These are phyloP conservation scores for Trogon melanurus DNA, from an alignment of 2,113 vertebrate genomes.

Conservation along the genomic window DNA sequence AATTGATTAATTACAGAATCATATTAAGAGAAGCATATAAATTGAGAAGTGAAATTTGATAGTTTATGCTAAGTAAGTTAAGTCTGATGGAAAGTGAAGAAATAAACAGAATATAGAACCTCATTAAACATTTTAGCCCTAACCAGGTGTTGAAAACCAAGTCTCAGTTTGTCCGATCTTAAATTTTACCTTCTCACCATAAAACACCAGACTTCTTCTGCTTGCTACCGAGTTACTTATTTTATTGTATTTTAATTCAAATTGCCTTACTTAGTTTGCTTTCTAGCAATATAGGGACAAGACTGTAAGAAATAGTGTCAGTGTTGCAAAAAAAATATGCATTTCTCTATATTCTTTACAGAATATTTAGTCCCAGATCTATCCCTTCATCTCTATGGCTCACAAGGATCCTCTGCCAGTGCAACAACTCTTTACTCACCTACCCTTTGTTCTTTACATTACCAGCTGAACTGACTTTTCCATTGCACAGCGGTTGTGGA, in stretches of 20 bases:
- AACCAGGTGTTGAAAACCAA: not conserved
- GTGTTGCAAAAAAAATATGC: not conserved
- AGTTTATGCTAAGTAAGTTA: not conserved
- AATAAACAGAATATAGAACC: not conserved
- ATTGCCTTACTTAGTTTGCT: not conserved
- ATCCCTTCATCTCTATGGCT: not conserved
- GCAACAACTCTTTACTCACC: not conserved
- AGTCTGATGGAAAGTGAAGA: not conserved
- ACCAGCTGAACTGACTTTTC: not conserved
- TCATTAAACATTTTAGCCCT: not conserved
- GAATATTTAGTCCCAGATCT: not conserved
- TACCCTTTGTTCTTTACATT: not conserved
- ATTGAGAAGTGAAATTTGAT: not conserved
- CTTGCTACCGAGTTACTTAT: not conserved
- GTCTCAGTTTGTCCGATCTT: not conserved
- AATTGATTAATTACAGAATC: not conserved
- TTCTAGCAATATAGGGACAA: not conserved
- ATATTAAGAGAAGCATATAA: not conserved
- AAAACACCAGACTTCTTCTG: not conserved
- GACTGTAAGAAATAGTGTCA: not conserved
- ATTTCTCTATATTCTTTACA: not conserved
- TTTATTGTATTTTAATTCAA: not conserved
- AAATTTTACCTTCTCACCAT: not conserved
- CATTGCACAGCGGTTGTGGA: accelerated
- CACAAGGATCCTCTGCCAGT: not conserved